phyloP scores from a whole-genome alignment of 2,113 vertebrate species.

The Pagrus major region DNA sequence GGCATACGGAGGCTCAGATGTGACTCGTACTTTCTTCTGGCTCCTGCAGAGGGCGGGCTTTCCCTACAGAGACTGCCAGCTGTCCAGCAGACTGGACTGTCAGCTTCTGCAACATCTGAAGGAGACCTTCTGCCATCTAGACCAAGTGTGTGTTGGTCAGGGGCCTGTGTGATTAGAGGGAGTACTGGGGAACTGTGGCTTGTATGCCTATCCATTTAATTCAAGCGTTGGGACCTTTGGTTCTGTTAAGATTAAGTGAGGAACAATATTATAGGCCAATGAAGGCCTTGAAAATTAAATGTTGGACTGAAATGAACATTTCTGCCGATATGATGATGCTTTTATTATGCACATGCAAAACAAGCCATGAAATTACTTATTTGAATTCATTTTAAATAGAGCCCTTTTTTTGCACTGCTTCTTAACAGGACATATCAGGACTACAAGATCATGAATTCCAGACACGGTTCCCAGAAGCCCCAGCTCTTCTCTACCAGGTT shows the following conservation, averaged over 20 bases:
- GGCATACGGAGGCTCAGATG: constrained; percentile 95
- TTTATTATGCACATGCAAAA: no score
- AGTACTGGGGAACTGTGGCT: background rate
- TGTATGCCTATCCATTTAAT: background rate
- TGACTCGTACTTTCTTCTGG: constrained; percentile 96
- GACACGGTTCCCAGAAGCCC: constrained; percentile 93
- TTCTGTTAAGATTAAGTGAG: background rate
- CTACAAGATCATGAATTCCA: constrained; percentile 98
- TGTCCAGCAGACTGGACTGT: constrained; percentile 91
- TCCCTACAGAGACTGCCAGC: constrained; percentile 95
- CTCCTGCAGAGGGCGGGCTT: constrained; percentile 97
- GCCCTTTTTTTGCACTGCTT: background rate
- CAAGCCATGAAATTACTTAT: no score
- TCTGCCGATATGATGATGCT: no score
- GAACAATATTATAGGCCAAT: no score
- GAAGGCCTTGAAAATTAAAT: no score
- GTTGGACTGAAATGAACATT: no score
- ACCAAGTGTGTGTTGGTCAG: constrained; percentile 87
- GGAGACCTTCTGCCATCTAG: constrained; percentile 95
- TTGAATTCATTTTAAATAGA: background rate
- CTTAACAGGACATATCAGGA: constrained; percentile 91
- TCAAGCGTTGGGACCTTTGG: background rate
- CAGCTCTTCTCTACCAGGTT: constrained; percentile 93
- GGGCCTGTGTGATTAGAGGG: background rate
- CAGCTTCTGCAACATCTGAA: constrained; percentile 95